Conservation (phyloP, 2,797 vertebrate species). For the Takifugu rubripes region DNA sequence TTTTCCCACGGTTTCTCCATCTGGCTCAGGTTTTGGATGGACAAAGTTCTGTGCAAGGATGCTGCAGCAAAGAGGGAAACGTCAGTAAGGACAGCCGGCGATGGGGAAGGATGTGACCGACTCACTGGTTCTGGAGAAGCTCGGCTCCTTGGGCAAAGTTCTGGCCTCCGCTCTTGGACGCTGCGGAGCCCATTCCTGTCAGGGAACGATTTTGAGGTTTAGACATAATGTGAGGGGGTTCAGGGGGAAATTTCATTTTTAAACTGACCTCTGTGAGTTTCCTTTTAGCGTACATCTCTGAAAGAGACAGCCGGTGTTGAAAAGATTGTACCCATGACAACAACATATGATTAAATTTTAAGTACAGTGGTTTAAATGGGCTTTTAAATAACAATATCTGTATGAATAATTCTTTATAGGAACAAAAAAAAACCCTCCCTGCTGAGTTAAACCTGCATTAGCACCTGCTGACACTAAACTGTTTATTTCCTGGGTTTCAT, state of each 20-base stretch:
- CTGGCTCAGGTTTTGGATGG: constrained; percentile 54
- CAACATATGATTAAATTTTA: not conserved
- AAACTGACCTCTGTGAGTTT: constrained; percentile 64
- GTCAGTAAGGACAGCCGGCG: not conserved
- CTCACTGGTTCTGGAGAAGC: constrained; percentile 46
- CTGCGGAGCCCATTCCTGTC: constrained; percentile 61
- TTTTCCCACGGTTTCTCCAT: constrained; percentile 83
- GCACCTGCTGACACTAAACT: too few relatives aligned
- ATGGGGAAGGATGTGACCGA: not conserved
- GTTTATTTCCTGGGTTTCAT: too few relatives aligned
- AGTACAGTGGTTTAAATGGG: not conserved
- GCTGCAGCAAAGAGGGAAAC: constrained; percentile 28
- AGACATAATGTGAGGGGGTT: not conserved
- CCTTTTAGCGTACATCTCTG: constrained; percentile 65
- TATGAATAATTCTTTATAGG: not conserved
- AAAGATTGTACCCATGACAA: not conserved
- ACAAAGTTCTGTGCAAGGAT: constrained; percentile 49
- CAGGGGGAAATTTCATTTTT: constrained; percentile 10
- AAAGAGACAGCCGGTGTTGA: constrained; percentile 35
- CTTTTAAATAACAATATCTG: not conserved
- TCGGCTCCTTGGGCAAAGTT: constrained; percentile 40
- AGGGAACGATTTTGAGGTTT: constrained; percentile 6
- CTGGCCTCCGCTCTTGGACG: constrained; percentile 55
- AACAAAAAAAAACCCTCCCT: too few relatives aligned
- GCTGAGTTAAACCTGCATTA: too few relatives aligned